Evolutionary conservation across 53 echinoderm and acorn worm genomes (phyloP).

Genomic region (Echinometra lucunter): DNA sequence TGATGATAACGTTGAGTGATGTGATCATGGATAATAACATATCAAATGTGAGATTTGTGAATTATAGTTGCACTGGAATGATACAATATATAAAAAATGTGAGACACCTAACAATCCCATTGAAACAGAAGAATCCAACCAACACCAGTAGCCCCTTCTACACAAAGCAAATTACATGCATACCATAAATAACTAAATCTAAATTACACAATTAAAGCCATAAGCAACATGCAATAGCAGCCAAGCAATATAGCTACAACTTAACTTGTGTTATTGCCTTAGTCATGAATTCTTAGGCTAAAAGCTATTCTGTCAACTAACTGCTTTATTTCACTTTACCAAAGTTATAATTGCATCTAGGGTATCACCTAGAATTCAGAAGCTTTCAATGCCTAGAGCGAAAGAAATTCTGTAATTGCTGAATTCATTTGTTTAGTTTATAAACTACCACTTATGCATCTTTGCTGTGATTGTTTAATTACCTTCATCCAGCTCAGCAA

Average conservation of each 20-base stretch:
- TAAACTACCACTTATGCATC: not conserved
- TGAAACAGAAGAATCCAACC: not conserved
- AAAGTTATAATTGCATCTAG: not conserved
- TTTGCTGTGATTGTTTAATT: not conserved
- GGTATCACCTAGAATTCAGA: not conserved
- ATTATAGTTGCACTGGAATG: not conserved
- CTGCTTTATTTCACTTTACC: not conserved
- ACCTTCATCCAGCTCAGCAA: constrained; percentile 31
- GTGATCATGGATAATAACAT: not conserved
- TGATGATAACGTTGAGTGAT: not conserved
- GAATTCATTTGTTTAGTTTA: not conserved
- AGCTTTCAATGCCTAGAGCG: not conserved
- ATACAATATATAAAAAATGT: not conserved
- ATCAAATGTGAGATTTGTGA: not conserved
- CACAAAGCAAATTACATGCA: constrained; percentile 5
- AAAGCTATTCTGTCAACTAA: not conserved
- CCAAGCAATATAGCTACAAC: not conserved
- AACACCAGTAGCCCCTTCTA: constrained; percentile 2
- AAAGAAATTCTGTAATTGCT: not conserved
- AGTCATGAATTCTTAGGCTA: not conserved
- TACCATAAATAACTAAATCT: not conserved
- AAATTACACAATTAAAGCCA: not conserved
- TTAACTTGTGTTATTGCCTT: not conserved
- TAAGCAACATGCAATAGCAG: constrained; percentile 6
- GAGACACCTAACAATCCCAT: not conserved